phyloP scores from a whole-genome alignment of 2,113 vertebrate genomes.

The Macaca fascicularis region DNA sequence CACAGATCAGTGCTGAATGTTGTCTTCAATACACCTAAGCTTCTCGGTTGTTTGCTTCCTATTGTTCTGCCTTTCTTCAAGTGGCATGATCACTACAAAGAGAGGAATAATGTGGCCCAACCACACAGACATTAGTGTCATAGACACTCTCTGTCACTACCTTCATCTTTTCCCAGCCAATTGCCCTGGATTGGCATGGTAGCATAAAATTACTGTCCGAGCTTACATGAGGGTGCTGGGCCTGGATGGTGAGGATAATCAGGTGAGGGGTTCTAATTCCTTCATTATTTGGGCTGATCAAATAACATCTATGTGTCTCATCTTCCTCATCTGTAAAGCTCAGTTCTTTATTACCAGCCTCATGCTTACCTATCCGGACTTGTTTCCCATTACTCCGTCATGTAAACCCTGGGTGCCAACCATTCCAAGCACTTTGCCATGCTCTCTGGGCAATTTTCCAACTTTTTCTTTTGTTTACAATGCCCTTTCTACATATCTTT shows the following conservation, averaged over 20 bases:
- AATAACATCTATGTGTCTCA: neutral
- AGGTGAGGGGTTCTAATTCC: neutral
- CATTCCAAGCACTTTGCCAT: neutral
- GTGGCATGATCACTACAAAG: neutral
- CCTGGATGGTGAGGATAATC: neutral
- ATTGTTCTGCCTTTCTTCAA: neutral
- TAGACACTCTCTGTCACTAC: neutral
- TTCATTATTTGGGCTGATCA: neutral
- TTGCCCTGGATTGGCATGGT: neutral
- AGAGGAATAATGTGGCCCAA: neutral
- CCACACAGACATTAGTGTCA: neutral
- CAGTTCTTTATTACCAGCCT: neutral
- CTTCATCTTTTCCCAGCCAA: slow-evolving; percentile 2
- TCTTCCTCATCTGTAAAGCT: neutral
- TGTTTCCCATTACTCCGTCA: neutral
- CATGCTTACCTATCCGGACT: neutral
- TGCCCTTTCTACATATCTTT: neutral
- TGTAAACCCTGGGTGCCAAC: neutral
- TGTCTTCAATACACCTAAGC: neutral
- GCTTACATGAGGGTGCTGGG: neutral
- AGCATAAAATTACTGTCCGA: neutral
- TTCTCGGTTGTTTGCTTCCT: neutral
- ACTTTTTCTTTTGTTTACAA: neutral
- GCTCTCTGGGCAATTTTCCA: neutral
- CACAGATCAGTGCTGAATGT: neutral